Percentiles rank a stretch among this genome's conserved stretches.
These are phyloP conservation scores for Hemiprocne comata DNA, from an alignment of 2,113 vertebrate genomes.

Conservation along the genomic window DNA sequence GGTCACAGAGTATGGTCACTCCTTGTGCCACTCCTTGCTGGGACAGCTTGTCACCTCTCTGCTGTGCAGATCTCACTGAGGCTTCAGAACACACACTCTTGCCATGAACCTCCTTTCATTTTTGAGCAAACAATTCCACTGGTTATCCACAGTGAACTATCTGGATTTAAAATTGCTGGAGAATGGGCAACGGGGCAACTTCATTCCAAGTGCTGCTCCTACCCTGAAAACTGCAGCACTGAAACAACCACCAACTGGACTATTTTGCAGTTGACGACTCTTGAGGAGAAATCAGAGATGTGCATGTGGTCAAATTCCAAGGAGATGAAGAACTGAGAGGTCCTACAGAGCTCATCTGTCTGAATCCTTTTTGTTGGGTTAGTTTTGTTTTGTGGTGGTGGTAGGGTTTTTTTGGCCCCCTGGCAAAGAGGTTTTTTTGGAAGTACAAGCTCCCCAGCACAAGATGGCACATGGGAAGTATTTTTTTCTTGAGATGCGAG, in stretches of 20 bases:
- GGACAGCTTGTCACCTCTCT: rapidly evolving
- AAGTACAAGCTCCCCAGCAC: not conserved
- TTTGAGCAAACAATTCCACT: not conserved
- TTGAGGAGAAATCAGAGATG: not conserved
- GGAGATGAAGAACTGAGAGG: not conserved
- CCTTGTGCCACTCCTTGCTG: not conserved
- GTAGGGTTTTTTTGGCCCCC: too few relatives aligned
- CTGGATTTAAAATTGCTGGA: not conserved
- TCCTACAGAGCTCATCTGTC: not conserved
- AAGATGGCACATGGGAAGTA: not conserved
- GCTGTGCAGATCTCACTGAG: not conserved
- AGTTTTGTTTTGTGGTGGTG: too few relatives aligned
- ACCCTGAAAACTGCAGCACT: not conserved
- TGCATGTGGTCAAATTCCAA: not conserved
- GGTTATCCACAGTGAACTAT: not conserved
- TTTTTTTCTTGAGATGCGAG: not conserved
- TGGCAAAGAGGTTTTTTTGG: not conserved
- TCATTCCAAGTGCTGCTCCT: not conserved
- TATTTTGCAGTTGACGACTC: not conserved
- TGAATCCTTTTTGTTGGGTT: not conserved
- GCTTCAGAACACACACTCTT: not conserved
- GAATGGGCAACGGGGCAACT: not conserved
- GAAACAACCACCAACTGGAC: not conserved
- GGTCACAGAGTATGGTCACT: not conserved
- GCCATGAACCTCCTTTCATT: not conserved